A percentile compares a stretch with the other conserved stretches of the same genome.
Evolutionary conservation across 2,797 vertebrate species (phyloP).

Genomic region (Gymnocypris eckloni): DNA sequence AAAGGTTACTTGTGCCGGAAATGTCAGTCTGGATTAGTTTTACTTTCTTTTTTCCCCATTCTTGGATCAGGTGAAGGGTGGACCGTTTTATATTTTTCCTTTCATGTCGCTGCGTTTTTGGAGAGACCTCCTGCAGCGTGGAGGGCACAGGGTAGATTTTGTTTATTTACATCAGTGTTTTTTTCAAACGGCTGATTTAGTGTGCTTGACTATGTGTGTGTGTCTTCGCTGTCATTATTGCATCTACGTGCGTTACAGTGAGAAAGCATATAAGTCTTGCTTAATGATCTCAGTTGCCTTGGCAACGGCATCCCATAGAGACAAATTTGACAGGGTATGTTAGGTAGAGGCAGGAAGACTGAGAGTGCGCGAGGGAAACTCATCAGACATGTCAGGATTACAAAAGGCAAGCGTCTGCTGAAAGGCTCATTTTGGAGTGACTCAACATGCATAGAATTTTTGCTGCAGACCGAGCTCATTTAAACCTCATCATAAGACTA

Average conservation of each 20-base stretch:
- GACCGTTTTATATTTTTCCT: slow-evolving; percentile 38
- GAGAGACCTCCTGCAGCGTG: slow-evolving; percentile 34
- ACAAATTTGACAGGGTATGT: slow-evolving; percentile 66
- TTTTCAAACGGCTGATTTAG: slow-evolving; percentile 19
- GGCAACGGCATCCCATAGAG: slow-evolving; percentile 76
- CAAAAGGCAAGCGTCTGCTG: slow-evolving; percentile 30
- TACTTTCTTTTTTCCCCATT: not conserved
- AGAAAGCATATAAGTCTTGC: slow-evolving; percentile 72
- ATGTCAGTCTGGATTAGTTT: slow-evolving; percentile 45
- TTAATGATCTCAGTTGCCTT: slow-evolving; percentile 74
- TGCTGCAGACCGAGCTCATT: slow-evolving; percentile 29
- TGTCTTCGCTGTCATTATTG: slow-evolving; percentile 55
- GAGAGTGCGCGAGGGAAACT: slow-evolving; percentile 42
- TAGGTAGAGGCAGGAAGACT: slow-evolving; percentile 44
- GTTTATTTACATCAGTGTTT: slow-evolving; percentile 50
- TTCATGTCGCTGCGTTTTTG: slow-evolving; percentile 41
- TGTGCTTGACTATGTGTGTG: slow-evolving; percentile 20
- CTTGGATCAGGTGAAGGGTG: slow-evolving; percentile 15
- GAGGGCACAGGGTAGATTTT: slow-evolving; percentile 23
- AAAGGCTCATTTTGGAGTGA: slow-evolving; percentile 33
- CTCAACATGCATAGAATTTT: slow-evolving; percentile 35
- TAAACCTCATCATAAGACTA: slow-evolving; percentile 29
- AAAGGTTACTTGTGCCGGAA: slow-evolving; percentile 47
- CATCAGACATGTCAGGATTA: slow-evolving; percentile 57
- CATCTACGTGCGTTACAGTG: slow-evolving; percentile 59